phyloP scores from a whole-genome alignment of 2,888 invertebrate species.

The Eupsilia transversa region DNA sequence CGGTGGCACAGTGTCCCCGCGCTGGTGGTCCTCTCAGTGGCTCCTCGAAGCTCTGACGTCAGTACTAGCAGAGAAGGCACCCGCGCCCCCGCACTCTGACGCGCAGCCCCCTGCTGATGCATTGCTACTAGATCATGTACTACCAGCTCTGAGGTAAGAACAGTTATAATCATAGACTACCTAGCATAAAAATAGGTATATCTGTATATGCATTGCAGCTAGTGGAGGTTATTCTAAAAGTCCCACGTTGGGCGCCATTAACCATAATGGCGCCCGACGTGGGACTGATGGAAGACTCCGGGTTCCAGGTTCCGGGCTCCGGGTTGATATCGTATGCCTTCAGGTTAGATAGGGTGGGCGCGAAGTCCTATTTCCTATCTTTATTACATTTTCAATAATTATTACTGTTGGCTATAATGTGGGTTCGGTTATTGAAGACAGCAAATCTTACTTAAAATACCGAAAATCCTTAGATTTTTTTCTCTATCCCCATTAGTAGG shows the following conservation, averaged over 20 bases:
- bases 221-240: background rate
- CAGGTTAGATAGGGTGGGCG: no score
- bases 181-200: background rate
- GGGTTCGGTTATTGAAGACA: no score
- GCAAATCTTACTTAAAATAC: no score
- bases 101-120: conserved; percentile 73
- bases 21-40: conserved; percentile 98
- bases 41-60: conserved; percentile 97
- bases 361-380: no score
- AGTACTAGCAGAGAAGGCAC: conserved; percentile 94
- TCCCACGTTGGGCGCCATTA: conserved; percentile 14
- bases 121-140: conserved; percentile 84
- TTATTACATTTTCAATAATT: no score
- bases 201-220: background rate
- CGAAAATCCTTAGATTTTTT: no score
- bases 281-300: no score
- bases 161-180: background rate
- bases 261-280: background rate
- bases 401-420: no score
- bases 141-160: conserved; percentile 84
- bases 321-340: no score
- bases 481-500: no score
- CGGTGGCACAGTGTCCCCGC: conserved; percentile 96
- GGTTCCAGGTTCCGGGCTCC: no score
- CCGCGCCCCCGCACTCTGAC: conserved; percentile 61